Percentiles rank a stretch among this genome's conserved stretches.
phyloP scores from a whole-genome alignment of 1,140 invertebrate species.

The Hycleus cichorii region DNA sequence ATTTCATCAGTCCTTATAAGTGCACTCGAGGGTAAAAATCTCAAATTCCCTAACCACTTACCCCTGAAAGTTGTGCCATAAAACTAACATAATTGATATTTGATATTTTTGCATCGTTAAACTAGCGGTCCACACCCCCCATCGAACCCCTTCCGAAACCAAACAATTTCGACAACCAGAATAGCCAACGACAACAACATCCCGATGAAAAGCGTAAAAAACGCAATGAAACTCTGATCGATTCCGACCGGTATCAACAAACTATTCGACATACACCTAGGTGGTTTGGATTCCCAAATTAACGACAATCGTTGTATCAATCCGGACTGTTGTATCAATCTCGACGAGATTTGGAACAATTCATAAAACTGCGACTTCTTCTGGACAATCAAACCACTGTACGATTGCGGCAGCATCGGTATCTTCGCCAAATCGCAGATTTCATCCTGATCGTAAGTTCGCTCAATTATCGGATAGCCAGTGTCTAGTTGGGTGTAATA shows the following conservation, averaged over 20 bases:
- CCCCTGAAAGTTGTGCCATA: no score
- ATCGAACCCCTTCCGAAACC: constrained; percentile 3
- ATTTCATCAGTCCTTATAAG: no score
- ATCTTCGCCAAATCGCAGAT: constrained; percentile 44
- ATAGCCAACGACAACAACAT: constrained; percentile 11
- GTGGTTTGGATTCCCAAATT: constrained; percentile 25
- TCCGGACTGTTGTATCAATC: constrained; percentile 21
- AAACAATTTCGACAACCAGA: constrained; percentile 20
- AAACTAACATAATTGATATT: no score
- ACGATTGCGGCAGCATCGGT: constrained; percentile 36
- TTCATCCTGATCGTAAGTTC: constrained; percentile 40
- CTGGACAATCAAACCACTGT: constrained; percentile 42
- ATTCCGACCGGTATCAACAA: constrained; percentile 21
- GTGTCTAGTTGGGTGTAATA: constrained; percentile 46
- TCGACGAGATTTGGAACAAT: constrained; percentile 38
- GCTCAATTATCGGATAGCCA: constrained; percentile 42
- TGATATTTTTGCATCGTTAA: no score
- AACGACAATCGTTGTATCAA: constrained; percentile 19
- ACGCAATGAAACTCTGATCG: constrained; percentile 25
- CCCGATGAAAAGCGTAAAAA: constrained; percentile 23
- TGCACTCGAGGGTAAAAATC: no score
- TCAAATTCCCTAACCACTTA: no score
- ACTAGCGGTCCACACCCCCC: no score
- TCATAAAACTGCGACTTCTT: constrained; percentile 44
- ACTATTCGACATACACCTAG: constrained; percentile 23